A percentile compares a stretch with the other conserved stretches of the same genome.
phyloP scores from a whole-genome alignment of 2,797 vertebrate species.

The Knipowitschia caucasica region DNA sequence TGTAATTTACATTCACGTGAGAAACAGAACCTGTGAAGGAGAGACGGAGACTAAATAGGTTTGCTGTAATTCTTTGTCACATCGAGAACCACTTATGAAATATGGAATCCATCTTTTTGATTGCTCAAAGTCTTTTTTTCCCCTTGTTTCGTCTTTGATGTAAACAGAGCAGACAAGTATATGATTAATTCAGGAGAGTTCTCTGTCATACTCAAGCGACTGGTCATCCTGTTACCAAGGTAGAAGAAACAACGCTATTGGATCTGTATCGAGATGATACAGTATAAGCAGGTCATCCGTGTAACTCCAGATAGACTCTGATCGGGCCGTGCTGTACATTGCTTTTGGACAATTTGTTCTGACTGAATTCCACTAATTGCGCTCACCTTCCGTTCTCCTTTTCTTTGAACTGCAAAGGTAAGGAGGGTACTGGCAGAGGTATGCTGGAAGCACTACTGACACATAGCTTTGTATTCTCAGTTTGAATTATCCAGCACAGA shows the following conservation, averaged over 20 bases:
- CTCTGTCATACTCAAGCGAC: slow-evolving; percentile 51
- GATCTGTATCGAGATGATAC: slow-evolving; percentile 39
- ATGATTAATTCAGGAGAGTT: slow-evolving; percentile 63
- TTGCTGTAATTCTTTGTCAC: slow-evolving; percentile 67
- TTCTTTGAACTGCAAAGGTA: slow-evolving; percentile 73
- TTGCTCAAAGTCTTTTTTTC: slow-evolving; percentile 55
- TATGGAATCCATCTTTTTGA: slow-evolving; percentile 70
- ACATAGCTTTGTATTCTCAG: slow-evolving; percentile 67
- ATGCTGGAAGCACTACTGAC: slow-evolving; percentile 65
- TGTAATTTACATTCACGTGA: slow-evolving; percentile 70
- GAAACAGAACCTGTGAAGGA: slow-evolving; percentile 58
- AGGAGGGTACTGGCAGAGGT: slow-evolving; percentile 47
- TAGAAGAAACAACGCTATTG: slow-evolving; percentile 47
- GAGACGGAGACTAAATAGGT: slow-evolving; percentile 68
- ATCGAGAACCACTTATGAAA: slow-evolving; percentile 72
- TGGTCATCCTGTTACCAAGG: slow-evolving; percentile 48
- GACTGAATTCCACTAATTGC: slow-evolving; percentile 74
- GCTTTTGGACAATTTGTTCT: slow-evolving; percentile 74
- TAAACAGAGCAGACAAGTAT: slow-evolving; percentile 59
- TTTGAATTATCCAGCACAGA: slow-evolving; percentile 70
- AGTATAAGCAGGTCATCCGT: slow-evolving; percentile 42
- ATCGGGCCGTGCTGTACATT: slow-evolving; percentile 41
- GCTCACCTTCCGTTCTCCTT: slow-evolving; percentile 73
- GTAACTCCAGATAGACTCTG: slow-evolving; percentile 54
- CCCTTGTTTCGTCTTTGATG: slow-evolving; percentile 72